Percentiles rank a stretch among this genome's conserved stretches.
Evolutionary conservation across 2,113 vertebrate genomes (phyloP).

Genomic region (Tragelaphus imberbis): DNA sequence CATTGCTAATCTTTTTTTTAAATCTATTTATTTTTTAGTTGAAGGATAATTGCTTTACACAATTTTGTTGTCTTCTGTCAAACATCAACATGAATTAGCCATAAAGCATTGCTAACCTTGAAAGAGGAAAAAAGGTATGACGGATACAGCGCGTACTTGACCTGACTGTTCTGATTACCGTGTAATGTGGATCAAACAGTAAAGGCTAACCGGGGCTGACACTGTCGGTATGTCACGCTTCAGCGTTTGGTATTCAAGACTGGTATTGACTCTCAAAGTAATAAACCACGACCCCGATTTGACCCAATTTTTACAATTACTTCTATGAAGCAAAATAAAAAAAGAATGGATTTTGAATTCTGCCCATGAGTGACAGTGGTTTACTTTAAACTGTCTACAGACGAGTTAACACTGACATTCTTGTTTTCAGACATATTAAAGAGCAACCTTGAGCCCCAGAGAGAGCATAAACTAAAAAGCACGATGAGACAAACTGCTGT

Average conservation of each 20-base stretch:
- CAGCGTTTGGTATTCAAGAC: not conserved
- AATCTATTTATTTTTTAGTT: not conserved
- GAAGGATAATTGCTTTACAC: not conserved
- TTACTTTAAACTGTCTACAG: not conserved
- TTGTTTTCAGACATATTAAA: not conserved
- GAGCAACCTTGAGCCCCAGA: not conserved
- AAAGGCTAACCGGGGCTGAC: not conserved
- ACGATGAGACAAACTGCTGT: constrained; percentile 26
- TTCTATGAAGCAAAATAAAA: not conserved
- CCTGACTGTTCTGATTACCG: not conserved
- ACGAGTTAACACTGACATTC: not conserved
- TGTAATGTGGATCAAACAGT: not conserved
- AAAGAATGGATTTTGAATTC: constrained; percentile 4
- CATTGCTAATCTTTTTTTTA: not conserved
- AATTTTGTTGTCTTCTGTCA: not conserved
- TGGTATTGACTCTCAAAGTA: not conserved
- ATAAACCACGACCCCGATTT: not conserved
- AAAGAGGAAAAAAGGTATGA: not conserved
- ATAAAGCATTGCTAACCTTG: not conserved
- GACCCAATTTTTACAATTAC: not conserved
- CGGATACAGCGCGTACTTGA: not conserved
- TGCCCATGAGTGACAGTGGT: not conserved
- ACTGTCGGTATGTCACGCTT: not conserved
- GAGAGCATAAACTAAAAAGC: not conserved
- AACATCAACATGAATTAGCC: not conserved